Evolutionary conservation across 2,113 vertebrate genomes (phyloP).

Genomic region (Gopherus evgoodei): DNA sequence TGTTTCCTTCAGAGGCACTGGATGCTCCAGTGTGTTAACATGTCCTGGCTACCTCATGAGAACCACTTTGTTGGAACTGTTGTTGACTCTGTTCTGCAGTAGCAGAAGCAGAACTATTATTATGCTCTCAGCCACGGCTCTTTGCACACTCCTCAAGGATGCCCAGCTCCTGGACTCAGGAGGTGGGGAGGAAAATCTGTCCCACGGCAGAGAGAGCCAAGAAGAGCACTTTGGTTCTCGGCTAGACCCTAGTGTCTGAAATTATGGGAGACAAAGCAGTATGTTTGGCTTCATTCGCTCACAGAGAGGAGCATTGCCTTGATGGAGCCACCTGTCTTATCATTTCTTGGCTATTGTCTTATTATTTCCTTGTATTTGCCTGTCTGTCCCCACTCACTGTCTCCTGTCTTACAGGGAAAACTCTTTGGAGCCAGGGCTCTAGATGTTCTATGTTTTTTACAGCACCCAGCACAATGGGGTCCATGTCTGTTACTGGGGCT

Average conservation of each 20-base stretch:
- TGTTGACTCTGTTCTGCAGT: not conserved
- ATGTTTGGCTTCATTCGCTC: rapidly evolving
- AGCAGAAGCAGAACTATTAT: not conserved
- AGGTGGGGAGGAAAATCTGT: not conserved
- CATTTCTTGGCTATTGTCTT: not conserved
- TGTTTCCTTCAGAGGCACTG: not conserved
- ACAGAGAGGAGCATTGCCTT: not conserved
- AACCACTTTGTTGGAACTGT: not conserved
- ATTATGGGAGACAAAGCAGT: rapidly evolving
- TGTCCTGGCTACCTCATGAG: not conserved
- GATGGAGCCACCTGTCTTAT: rapidly evolving
- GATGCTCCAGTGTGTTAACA: not conserved
- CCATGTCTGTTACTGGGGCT: not conserved
- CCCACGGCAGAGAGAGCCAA: not conserved
- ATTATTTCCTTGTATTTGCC: not conserved
- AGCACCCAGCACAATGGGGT: not conserved
- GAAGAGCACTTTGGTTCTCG: rapidly evolving
- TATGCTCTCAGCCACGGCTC: not conserved
- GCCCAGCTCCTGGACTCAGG: not conserved
- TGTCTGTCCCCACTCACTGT: not conserved
- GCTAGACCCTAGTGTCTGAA: not conserved
- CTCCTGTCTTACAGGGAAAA: not conserved
- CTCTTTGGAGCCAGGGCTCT: not conserved
- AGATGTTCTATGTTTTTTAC: not conserved
- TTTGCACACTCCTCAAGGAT: rapidly evolving